A percentile compares a stretch with the other conserved stretches of the same genome.
Evolutionary conservation across 2,797 vertebrate genomes (phyloP).

Genomic region (Periophthalmus magnuspinnatus): DNA sequence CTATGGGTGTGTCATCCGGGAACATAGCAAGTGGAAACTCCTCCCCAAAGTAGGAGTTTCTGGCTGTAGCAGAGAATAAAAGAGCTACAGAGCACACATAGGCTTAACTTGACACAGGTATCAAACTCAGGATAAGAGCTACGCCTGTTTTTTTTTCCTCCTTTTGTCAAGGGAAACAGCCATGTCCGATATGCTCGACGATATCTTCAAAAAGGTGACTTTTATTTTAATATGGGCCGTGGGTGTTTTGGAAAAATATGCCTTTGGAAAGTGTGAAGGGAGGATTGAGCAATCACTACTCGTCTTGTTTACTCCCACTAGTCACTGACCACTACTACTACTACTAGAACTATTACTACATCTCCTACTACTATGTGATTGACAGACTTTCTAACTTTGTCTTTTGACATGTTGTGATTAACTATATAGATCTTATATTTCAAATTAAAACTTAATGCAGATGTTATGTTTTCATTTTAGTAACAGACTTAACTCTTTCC

Average conservation of each 20-base stretch:
- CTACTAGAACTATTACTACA: conserved; percentile 1
- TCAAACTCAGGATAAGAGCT: conserved; percentile 41
- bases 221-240: background rate
- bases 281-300: conserved; percentile 8
- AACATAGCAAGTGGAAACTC: conserved; percentile 61
- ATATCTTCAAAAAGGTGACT: conserved; percentile 73
- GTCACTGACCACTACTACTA: background rate
- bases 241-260: conserved; percentile 24
- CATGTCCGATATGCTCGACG: conserved; percentile 79
- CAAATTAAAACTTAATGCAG: background rate
- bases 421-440: background rate
- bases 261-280: conserved; percentile 13
- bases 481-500: conserved; percentile 31
- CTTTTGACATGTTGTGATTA: background rate
- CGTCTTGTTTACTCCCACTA: conserved; percentile 14
- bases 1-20: conserved; percentile 59
- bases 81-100: background rate
- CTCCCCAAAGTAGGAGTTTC: conserved; percentile 35
- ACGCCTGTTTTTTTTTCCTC: conserved; percentile 18
- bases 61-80: background rate
- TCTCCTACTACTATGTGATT: background rate
- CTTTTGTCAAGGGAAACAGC: conserved; percentile 57
- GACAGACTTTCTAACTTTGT: background rate
- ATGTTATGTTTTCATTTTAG: conserved; percentile 1
- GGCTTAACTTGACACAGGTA: conserved; percentile 40